phyloP scores from a whole-genome alignment of 2,888 invertebrate species.

The Idaea biselata region DNA sequence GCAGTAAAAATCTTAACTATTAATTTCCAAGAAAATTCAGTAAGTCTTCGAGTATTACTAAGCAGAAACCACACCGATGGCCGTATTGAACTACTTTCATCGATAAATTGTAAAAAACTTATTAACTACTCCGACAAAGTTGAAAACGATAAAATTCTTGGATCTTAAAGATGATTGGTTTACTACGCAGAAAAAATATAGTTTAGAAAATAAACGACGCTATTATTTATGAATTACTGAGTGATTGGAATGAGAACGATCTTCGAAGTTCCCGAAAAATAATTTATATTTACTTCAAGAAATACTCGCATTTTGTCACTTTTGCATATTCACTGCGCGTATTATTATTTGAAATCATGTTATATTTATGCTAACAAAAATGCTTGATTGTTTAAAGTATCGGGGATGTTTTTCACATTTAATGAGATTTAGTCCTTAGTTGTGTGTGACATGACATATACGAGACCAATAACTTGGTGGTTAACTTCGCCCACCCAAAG shows the following conservation, averaged over 20 bases:
- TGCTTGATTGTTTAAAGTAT: no score
- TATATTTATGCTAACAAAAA: no score
- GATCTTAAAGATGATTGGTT: slow-evolving; percentile 8
- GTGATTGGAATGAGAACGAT: not conserved
- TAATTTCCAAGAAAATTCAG: slow-evolving; percentile 2
- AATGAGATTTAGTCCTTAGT: no score
- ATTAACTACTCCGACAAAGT: slow-evolving; percentile 17
- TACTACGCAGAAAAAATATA: not conserved
- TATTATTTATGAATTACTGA: not conserved
- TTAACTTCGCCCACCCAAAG: no score
- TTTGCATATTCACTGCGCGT: not conserved
- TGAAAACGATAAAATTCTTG: slow-evolving; percentile 16
- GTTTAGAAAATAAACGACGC: slow-evolving; percentile 2
- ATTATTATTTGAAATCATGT: no score
- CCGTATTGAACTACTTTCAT: slow-evolving; percentile 17
- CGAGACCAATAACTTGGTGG: no score
- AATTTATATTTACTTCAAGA: not conserved
- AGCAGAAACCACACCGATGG: slow-evolving; percentile 8
- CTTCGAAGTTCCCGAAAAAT: not conserved
- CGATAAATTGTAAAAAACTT: slow-evolving; percentile 22
- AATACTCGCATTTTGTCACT: not conserved
- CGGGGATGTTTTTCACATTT: no score
- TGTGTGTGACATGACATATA: no score
- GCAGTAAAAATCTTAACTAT: not conserved
- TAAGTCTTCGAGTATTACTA: slow-evolving; percentile 9